Evolutionary conservation across 2,113 vertebrate species (phyloP), one percentile per base, ranked within the genome.

Genomic region (Trichomycterus rosablanca): DNA sequence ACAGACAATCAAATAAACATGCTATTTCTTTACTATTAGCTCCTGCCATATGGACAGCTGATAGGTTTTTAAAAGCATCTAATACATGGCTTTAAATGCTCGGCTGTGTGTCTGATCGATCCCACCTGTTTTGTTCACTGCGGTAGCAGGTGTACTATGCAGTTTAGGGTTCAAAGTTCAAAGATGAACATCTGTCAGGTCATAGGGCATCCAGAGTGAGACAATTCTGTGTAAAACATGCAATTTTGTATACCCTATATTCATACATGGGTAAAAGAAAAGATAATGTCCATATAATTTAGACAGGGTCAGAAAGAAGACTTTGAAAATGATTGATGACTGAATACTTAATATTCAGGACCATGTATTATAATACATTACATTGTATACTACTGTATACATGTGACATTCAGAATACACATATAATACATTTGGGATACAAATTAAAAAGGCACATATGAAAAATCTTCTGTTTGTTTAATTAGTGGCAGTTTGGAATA

Each of bases 81-180:
- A 40, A 53, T n/a, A 45, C 19, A 9, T 5, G 9, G 10, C 32
- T 51, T 63, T 52, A 58, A 68, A 65, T 48, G 39, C 42, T 49
- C 18, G 8, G 18, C 43, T 40, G 37, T 15, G 32, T 30, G 6
- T 64, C 32, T 52, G 50, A 59, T 56, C 22, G 37, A 51, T 53
- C 75, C 77, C 74, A 84, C 82, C 83, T 84, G 79, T 79, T 82
- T 76, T 68, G 42, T 51, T 48, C 34, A 55, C 59, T 48, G 61
- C 60, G 52, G 52, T 59, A 83, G 74, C 79, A 86, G 80, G 77
- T 84, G 83, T 76, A 63, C 23, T 23, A n/a, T 42, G 22, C 48
- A 63, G 44, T 59, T 63, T 45, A 49, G 19, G 12, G 72, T 67
- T 73, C 70, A 79, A 62, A 76, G 79, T 70, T 76, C 74, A 72